Conservation (phyloP, 1,140 invertebrate species). For the Bombus turneri region DNA sequence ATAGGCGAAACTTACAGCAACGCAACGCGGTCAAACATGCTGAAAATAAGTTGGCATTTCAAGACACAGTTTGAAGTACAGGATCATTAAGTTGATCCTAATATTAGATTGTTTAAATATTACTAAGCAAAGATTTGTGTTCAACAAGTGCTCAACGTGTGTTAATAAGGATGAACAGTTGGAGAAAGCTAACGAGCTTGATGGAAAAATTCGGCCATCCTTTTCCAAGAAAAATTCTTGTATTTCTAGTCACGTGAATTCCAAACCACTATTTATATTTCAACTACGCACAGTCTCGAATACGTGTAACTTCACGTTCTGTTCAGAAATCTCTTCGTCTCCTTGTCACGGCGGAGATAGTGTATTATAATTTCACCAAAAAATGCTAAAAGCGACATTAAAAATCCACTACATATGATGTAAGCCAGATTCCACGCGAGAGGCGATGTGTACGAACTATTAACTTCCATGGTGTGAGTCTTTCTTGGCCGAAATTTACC, state of each 20-base stretch:
- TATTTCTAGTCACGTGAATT: background rate
- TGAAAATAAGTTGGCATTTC: conserved; percentile 53
- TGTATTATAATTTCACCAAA: background rate
- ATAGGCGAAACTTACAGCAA: background rate
- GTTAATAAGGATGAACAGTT: background rate
- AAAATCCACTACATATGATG: background rate
- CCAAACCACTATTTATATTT: background rate
- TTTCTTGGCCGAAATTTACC: fast-evolving
- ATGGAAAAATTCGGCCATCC: background rate
- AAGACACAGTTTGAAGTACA: conserved; percentile 20
- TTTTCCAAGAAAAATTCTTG: background rate
- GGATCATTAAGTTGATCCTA: conserved; percentile 39
- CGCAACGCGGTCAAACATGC: conserved; percentile 37
- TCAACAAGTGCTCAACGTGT: background rate
- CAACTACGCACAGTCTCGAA: background rate
- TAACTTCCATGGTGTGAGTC: background rate
- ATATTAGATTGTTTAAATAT: conserved; percentile 39
- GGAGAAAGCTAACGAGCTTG: background rate
- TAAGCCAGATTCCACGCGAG: background rate
- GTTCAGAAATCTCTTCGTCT: background rate
- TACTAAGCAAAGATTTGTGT: background rate
- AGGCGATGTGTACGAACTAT: fast-evolving
- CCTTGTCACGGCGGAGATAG: background rate
- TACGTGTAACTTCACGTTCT: background rate
- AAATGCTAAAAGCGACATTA: background rate